These are phyloP conservation scores for Acromyrmex echinatior DNA, from an alignment of 1,140 invertebrate species.

Conservation along the genomic window DNA sequence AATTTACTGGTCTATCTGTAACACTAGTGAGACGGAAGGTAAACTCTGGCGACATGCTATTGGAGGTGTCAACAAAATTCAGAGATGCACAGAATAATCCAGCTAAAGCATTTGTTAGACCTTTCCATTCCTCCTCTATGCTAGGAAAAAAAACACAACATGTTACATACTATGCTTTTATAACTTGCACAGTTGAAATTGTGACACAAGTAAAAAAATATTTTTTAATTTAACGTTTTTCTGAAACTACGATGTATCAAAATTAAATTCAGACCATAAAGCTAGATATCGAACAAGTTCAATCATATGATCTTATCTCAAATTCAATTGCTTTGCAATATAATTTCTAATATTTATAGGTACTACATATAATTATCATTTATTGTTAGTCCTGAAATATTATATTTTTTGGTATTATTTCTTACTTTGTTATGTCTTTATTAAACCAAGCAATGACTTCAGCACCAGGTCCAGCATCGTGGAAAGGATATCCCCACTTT, in stretches of 20 bases:
- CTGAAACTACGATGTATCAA: background rate
- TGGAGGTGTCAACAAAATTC: slow-evolving; percentile 97
- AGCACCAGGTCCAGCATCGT: slow-evolving; percentile 96
- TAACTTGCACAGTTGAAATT: background rate
- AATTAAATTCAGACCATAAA: background rate
- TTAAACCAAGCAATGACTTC: slow-evolving; percentile 98
- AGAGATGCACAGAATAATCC: slow-evolving; percentile 98
- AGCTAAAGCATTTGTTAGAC: slow-evolving; percentile 95
- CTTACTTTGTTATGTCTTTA: slow-evolving; percentile 83
- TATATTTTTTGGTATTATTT: background rate
- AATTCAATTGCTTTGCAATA: background rate
- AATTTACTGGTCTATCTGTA: slow-evolving; percentile 87
- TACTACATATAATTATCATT: background rate
- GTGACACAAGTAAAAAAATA: background rate
- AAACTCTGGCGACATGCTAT: slow-evolving; percentile 94
- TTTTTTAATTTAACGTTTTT: slow-evolving; percentile 13
- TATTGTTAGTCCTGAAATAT: no score
- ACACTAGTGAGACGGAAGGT: slow-evolving; percentile 93
- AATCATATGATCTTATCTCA: background rate
- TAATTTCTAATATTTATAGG: background rate
- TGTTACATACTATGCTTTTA: background rate
- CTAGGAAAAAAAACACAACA: slow-evolving; percentile 74
- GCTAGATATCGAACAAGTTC: background rate
- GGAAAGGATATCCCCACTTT: slow-evolving; percentile 96
- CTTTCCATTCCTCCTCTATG: slow-evolving; percentile 95